These are phyloP conservation scores for Labrus mixtus DNA, from an alignment of 2,113 vertebrate species.

Conservation along the genomic window DNA sequence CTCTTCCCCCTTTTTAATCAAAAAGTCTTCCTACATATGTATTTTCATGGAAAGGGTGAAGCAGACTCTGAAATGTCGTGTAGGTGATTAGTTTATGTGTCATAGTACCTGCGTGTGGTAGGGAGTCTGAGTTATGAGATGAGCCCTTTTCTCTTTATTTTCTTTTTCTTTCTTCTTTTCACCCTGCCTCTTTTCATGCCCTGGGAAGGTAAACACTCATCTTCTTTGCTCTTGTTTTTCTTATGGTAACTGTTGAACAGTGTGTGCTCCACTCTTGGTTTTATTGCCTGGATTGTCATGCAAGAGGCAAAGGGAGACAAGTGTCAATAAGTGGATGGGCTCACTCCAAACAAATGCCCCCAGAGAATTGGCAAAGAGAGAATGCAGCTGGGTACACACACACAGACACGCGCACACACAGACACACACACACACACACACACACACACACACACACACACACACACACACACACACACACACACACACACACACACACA, in stretches of 20 bases:
- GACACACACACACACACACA: slow-evolving; percentile 31
- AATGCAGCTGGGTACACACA: slow-evolving; percentile 83
- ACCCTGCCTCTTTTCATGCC: slow-evolving; percentile 73
- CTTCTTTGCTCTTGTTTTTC: slow-evolving; percentile 76
- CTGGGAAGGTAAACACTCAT: slow-evolving; percentile 84
- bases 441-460: slow-evolving; percentile 12
- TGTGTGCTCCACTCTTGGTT: slow-evolving; percentile 81
- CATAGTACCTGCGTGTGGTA: slow-evolving; percentile 12
- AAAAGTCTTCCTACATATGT: slow-evolving; percentile 45
- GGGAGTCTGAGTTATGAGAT: slow-evolving; percentile 50
- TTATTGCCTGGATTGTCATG: slow-evolving; percentile 84
- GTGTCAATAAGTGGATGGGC: slow-evolving; percentile 84
- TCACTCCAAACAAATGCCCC: slow-evolving; percentile 79
- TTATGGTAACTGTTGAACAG: slow-evolving; percentile 80
- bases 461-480: not conserved
- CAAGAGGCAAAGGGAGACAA: slow-evolving; percentile 71
- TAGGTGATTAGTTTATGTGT: not conserved
- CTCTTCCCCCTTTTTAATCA: slow-evolving; percentile 53
- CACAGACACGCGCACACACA: slow-evolving; percentile 4
- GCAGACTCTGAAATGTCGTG: slow-evolving; percentile 8
- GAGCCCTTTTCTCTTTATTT: slow-evolving; percentile 19
- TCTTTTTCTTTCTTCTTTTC: slow-evolving; percentile 42
- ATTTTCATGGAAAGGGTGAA: slow-evolving; percentile 34
- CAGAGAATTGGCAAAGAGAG: slow-evolving; percentile 67
- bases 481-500: slow-evolving; percentile 29